Evolutionary conservation across 2,113 vertebrate species (phyloP).

Genomic region (Melierax canorus): DNA sequence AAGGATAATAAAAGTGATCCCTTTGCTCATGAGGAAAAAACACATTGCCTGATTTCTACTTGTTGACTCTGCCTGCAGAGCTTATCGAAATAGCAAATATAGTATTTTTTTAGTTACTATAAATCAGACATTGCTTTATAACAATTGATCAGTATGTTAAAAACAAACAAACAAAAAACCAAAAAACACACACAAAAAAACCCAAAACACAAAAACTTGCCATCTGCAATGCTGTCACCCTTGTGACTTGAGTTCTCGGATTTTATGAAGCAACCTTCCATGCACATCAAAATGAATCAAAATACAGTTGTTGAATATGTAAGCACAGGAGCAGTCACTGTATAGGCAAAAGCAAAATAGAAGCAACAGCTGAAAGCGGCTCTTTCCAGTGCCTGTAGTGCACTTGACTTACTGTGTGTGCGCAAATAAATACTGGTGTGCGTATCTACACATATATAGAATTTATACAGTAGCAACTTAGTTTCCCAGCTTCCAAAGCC

Average conservation of each 20-base stretch:
- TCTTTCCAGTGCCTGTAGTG: background rate
- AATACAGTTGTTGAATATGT: background rate
- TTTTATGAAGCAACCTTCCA: background rate
- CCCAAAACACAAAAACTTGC: background rate
- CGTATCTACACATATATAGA: background rate
- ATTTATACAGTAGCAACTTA: rapidly evolving
- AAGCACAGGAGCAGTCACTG: background rate
- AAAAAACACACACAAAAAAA: background rate
- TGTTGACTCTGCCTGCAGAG: background rate
- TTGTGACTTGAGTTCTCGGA: background rate
- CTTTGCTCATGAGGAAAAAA: background rate
- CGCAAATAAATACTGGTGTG: background rate
- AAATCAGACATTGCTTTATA: background rate
- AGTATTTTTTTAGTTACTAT: background rate
- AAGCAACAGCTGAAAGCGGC: background rate
- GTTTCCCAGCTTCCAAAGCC: background rate
- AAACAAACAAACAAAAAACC: no score
- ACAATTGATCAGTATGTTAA: background rate
- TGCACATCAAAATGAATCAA: background rate
- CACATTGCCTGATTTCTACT: background rate
- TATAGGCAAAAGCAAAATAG: background rate
- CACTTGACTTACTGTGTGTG: background rate
- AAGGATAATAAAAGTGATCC: background rate
- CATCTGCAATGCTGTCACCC: background rate
- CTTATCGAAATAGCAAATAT: background rate